These are phyloP conservation scores for Dryadula phaetusa DNA, from an alignment of 2,888 invertebrate genomes.

Conservation along the genomic window DNA sequence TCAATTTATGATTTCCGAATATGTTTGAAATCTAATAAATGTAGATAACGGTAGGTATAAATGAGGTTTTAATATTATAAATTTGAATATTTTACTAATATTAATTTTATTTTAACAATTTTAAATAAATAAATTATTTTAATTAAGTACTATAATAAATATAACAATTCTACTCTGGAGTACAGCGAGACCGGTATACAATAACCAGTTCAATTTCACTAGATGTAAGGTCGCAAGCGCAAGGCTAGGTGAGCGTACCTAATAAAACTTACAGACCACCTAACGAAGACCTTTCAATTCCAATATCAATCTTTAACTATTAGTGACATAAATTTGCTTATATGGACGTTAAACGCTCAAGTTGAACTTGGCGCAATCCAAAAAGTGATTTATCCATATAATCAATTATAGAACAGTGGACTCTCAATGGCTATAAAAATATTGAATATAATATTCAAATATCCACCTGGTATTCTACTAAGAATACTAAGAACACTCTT, in stretches of 20 bases:
- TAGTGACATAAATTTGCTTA: conserved; percentile 26
- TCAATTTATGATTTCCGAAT: background rate
- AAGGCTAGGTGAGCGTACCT: conserved; percentile 75
- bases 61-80: no score
- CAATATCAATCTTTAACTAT: conserved; percentile 25
- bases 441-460: no score
- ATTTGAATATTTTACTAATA: background rate
- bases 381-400: background rate
- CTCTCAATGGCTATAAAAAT: conserved; percentile 14
- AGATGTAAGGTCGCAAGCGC: conserved; percentile 74
- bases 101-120: background rate
- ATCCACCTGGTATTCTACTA: no score
- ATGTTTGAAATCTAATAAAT: no score
- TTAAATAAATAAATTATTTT: conserved; percentile 42
- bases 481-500: no score
- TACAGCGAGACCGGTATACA: conserved; percentile 56
- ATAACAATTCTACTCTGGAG: conserved; percentile 57
- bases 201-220: conserved; percentile 79
- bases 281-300: conserved; percentile 39
- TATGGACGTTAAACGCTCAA: conserved; percentile 20
- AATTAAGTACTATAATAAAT: conserved; percentile 56
- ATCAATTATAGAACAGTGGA: background rate
- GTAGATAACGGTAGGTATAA: no score
- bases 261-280: conserved; percentile 43
- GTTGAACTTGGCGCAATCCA: conserved; percentile 10